Percentiles rank a stretch among this genome's conserved stretches.
phyloP scores from a whole-genome alignment of 2,113 vertebrate genomes.

The Prinia subflava region DNA sequence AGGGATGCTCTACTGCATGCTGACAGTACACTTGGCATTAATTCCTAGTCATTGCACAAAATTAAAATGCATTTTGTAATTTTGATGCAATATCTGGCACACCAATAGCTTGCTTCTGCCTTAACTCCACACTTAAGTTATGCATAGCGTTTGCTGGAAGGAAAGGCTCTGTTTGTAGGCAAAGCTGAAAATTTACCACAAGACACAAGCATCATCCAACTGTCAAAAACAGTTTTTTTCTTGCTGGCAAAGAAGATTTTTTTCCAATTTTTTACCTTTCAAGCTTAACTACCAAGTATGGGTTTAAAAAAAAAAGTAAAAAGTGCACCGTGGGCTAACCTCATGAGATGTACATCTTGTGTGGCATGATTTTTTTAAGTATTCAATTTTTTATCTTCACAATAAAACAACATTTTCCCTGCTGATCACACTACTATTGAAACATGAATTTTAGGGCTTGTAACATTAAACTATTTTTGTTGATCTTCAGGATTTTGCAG shows the following conservation, averaged over 20 bases:
- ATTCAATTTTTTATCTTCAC: neutral
- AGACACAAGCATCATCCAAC: slow-evolving; percentile 53
- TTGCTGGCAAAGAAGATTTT: slow-evolving; percentile 11
- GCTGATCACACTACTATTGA: neutral
- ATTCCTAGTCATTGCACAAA: slow-evolving; percentile 56
- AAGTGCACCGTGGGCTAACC: neutral
- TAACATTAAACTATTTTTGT: slow-evolving; percentile 28
- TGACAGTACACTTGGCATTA: slow-evolving; percentile 59
- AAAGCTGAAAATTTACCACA: slow-evolving; percentile 64
- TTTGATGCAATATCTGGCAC: slow-evolving; percentile 64
- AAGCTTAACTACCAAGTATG: neutral
- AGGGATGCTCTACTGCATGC: slow-evolving; percentile 42
- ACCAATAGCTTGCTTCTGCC: slow-evolving; percentile 45
- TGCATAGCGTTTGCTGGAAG: slow-evolving; percentile 52
- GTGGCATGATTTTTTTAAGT: neutral
- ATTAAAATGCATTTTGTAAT: slow-evolving; percentile 67
- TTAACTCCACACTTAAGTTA: slow-evolving; percentile 42
- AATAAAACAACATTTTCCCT: neutral
- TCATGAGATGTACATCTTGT: neutral
- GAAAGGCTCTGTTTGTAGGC: slow-evolving; percentile 60
- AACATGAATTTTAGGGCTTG: neutral
- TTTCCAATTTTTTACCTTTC: slow-evolving; percentile 30
- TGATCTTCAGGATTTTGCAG: slow-evolving; percentile 5
- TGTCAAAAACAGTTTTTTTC: slow-evolving; percentile 47
- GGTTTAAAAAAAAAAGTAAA: neutral